Evolutionary conservation across 2,888 invertebrate genomes (phyloP).

Genomic region (Dicyrtoma fusca): DNA sequence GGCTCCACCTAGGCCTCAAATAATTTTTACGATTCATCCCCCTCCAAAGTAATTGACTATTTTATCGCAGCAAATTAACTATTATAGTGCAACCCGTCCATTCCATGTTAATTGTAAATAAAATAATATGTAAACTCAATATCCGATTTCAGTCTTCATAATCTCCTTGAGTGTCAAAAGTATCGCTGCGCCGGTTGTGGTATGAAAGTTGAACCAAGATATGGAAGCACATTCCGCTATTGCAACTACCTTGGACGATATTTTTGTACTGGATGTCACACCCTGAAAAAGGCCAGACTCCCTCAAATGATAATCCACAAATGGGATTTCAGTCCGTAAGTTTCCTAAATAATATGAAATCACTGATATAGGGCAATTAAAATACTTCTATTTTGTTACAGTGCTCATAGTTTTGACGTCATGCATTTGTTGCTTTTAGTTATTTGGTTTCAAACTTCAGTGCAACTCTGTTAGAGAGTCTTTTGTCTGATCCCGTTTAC

Average conservation of each 20-base stretch:
- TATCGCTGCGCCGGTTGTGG: constrained; percentile 84
- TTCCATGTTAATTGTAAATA: not conserved
- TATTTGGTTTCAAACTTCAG: constrained; percentile 83
- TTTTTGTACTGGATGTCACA: constrained; percentile 85
- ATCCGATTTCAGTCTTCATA: constrained; percentile 67
- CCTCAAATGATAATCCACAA: constrained; percentile 70
- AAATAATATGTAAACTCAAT: not conserved
- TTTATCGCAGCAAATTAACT: not conserved
- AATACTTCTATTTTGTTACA: not conserved
- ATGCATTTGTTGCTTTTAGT: too few species aligned
- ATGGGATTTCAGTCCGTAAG: constrained; percentile 68
- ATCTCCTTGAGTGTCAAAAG: constrained; percentile 72
- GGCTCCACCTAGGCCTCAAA: constrained; percentile 82
- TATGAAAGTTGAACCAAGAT: constrained; percentile 73
- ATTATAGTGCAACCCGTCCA: not conserved
- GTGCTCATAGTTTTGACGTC: not conserved
- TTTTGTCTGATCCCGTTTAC: constrained; percentile 77
- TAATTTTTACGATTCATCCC: constrained; percentile 78
- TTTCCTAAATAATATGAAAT: too few species aligned
- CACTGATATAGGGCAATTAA: too few species aligned
- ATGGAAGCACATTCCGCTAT: constrained; percentile 75
- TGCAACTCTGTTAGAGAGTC: constrained; percentile 73
- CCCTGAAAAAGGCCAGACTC: constrained; percentile 73
- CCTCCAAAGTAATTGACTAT: constrained; percentile 67
- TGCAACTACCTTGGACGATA: constrained; percentile 82